Percentiles rank a stretch among this genome's conserved stretches.
Conservation (phyloP, 2,113 vertebrate species). For the Hyperoodon ampullatus region DNA sequence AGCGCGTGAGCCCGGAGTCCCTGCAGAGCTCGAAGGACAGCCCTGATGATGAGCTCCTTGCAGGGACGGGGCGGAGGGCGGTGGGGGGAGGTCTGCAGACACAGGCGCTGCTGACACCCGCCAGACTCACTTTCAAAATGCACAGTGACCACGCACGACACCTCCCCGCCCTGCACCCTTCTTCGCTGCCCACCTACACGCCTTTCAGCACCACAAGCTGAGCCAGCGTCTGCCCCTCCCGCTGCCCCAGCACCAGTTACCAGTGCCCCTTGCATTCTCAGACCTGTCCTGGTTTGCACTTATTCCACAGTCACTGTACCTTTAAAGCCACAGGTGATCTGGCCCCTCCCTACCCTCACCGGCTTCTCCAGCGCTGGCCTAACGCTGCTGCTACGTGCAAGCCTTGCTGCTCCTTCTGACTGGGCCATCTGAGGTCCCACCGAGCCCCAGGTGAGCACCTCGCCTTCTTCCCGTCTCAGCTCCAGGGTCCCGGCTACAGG, state of each 20-base stretch:
- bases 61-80: fast-evolving
- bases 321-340: background rate
- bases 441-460: too few relatives aligned
- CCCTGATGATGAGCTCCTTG: background rate
- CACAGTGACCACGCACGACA: background rate
- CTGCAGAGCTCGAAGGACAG: background rate
- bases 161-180: background rate
- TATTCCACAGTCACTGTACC: background rate
- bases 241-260: too few relatives aligned
- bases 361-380: background rate
- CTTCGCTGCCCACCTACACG: background rate
- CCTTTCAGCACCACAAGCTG: background rate
- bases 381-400: too few relatives aligned
- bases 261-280: background rate
- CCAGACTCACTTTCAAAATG: background rate
- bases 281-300: background rate
- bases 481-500: background rate
- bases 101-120: background rate
- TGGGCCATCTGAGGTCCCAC: background rate
- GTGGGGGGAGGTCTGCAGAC: background rate
- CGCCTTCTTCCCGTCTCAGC: background rate
- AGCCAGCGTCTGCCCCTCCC: too few relatives aligned
- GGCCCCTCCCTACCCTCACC: background rate
- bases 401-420: background rate
- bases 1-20: background rate